Conservation (phyloP, 2,888 invertebrate species). For the Diachrysia chrysitis region DNA sequence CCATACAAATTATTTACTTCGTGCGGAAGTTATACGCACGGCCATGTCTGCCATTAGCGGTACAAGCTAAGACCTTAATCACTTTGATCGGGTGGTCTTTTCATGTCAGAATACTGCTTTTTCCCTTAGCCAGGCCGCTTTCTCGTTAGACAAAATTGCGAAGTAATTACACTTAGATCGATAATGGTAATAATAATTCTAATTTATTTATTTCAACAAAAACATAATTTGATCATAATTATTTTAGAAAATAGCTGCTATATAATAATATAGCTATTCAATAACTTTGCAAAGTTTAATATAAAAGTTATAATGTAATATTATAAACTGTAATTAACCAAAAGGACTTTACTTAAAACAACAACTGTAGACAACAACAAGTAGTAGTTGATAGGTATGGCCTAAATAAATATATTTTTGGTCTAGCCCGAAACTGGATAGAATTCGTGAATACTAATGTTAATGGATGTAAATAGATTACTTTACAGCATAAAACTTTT, state of each 20-base stretch:
- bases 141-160: conserved; percentile 4
- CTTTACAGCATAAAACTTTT: too few relatives aligned
- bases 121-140: background rate
- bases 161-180: background rate
- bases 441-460: conserved; percentile 2
- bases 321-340: background rate
- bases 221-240: background rate
- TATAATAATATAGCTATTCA: background rate
- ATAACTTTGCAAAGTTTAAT: too few relatives aligned
- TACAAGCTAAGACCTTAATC: background rate
- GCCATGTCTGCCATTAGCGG: background rate
- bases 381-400: conserved; percentile 25
- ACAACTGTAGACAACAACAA: too few relatives aligned
- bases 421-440: conserved; percentile 26
- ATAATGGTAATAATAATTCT: background rate
- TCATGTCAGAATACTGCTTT: conserved; percentile 6
- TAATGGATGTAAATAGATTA: background rate
- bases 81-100: background rate
- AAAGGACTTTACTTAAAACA: conserved; percentile 22
- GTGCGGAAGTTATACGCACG: conserved; percentile 2
- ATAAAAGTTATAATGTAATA: background rate
- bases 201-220: conserved; percentile 2
- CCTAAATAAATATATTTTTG: conserved; percentile 38
- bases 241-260: background rate
- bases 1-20: background rate